phyloP scores from a whole-genome alignment of 2,113 vertebrate species.

The Scytalopus superciliaris region DNA sequence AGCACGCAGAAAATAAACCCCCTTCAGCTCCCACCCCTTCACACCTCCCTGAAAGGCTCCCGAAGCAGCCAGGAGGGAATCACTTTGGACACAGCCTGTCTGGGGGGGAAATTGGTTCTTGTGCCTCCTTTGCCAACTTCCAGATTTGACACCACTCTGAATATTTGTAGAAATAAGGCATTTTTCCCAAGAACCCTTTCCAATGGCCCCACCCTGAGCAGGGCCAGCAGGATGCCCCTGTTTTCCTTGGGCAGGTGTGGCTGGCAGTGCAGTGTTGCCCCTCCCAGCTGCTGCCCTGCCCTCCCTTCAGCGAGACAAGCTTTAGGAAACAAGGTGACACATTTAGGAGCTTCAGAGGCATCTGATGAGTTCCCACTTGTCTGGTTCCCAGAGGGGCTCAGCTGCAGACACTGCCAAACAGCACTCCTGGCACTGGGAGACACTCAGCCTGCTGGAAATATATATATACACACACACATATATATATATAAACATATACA shows the following conservation, averaged over 20 bases:
- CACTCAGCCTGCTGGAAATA: neutral
- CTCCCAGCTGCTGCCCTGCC: neutral
- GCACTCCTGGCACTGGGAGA: neutral
- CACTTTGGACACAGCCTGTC: neutral
- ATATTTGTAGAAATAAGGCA: neutral
- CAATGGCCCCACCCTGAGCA: rapidly evolving
- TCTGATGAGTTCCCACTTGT: neutral
- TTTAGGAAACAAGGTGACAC: neutral
- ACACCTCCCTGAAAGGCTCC: neutral
- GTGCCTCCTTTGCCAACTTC: neutral
- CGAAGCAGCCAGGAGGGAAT: neutral
- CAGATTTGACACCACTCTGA: rapidly evolving
- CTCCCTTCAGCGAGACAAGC: neutral
- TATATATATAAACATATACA: neutral
- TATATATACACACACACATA: neutral
- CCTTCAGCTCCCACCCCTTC: neutral
- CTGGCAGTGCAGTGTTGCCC: neutral
- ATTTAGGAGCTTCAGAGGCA: neutral
- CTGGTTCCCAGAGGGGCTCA: neutral
- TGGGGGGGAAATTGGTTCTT: neutral
- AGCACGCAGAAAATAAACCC: neutral
- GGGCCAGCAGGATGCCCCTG: neutral
- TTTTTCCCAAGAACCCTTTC: neutral
- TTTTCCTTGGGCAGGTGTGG: neutral
- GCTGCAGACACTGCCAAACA: neutral